Evolutionary conservation across 2,113 vertebrate species (phyloP).

Genomic region (Lepus timidus): DNA sequence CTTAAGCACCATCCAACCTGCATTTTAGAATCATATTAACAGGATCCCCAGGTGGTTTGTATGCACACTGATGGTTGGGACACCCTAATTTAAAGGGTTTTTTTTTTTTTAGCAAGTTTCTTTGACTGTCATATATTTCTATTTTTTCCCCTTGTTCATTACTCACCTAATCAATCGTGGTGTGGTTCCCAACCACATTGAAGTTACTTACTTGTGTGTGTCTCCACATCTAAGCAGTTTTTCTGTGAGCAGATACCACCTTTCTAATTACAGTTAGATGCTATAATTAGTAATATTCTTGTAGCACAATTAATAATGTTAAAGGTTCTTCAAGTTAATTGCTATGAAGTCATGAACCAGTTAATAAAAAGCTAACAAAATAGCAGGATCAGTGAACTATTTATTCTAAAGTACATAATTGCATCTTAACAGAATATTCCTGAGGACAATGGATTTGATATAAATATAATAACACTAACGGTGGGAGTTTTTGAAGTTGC

Average conservation of each 20-base stretch:
- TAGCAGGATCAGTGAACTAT: background rate
- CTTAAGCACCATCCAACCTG: background rate
- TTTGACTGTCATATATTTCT: background rate
- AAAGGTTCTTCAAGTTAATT: background rate
- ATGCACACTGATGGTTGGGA: background rate
- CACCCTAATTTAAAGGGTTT: background rate
- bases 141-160: background rate
- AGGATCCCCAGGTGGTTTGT: background rate
- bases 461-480: background rate
- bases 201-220: background rate
- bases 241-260: background rate
- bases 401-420: conserved; percentile 35
- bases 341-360: background rate
- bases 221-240: background rate
- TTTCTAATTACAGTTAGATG: background rate
- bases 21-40: background rate
- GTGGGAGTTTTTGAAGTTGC: background rate
- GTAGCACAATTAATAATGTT: background rate
- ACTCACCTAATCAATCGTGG: background rate
- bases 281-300: background rate
- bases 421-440: conserved; percentile 1
- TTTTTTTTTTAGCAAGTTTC: background rate
- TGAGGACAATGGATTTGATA: background rate
- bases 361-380: conserved; percentile 9
- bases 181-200: background rate